Evolutionary conservation across 92 coral and sea anemone genomes (phyloP).

Genomic region (Bergia puertoricense): DNA sequence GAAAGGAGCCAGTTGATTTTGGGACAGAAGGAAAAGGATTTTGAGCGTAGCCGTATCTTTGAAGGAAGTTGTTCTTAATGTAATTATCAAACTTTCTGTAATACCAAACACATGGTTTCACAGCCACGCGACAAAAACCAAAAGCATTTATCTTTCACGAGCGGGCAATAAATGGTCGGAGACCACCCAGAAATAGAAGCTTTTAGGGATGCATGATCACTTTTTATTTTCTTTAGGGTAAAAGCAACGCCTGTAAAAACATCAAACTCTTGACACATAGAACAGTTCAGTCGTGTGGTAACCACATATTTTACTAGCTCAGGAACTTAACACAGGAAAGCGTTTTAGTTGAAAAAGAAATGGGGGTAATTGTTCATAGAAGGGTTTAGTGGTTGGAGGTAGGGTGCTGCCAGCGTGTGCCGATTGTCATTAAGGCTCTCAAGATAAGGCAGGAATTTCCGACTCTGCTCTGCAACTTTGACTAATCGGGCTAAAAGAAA

Average conservation of each 20-base stretch:
- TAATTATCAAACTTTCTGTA: constrained; percentile 32
- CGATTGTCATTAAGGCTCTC: constrained; percentile 85
- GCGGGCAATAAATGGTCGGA: constrained; percentile 11
- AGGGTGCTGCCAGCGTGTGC: constrained; percentile 60
- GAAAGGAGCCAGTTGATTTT: constrained; percentile 8
- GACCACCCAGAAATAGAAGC: constrained; percentile 46
- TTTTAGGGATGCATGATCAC: constrained; percentile 24
- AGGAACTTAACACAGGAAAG: not conserved
- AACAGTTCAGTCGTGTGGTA: not conserved
- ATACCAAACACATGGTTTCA: constrained; percentile 29
- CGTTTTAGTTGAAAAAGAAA: not conserved
- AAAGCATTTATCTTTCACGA: constrained; percentile 22
- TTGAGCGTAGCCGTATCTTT: constrained; percentile 11
- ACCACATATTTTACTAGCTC: not conserved
- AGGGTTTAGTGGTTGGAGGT: constrained; percentile 24
- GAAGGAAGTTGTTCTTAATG: constrained; percentile 34
- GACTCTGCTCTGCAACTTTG: constrained; percentile 28
- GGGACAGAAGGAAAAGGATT: constrained; percentile 28
- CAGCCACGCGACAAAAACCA: constrained; percentile 41
- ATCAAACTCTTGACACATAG: constrained; percentile 28
- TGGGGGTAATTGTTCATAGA: not conserved
- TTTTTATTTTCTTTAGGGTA: constrained; percentile 40
- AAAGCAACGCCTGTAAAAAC: constrained; percentile 57
- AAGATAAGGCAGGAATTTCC: constrained; percentile 83
- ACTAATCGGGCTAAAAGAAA: constrained; percentile 35